Conservation (phyloP, 2,888 invertebrate species). For the Macrosoma leucophasiata region DNA sequence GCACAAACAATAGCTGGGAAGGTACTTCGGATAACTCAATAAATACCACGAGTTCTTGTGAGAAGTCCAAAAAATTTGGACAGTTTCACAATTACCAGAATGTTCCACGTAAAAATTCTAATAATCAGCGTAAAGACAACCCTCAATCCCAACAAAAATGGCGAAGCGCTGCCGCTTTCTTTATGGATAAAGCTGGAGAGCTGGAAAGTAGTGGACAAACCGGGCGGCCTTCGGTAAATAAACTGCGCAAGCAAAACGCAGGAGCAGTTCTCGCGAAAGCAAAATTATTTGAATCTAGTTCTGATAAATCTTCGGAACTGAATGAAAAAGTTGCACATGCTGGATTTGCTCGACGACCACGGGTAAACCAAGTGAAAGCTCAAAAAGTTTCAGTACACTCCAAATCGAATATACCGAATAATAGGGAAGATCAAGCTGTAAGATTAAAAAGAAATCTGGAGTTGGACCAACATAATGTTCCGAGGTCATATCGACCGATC, state of each 20-base stretch:
- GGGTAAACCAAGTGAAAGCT: constrained; percentile 42
- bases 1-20: constrained; percentile 42
- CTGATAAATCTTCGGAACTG: constrained; percentile 63
- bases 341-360: constrained; percentile 63
- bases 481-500: constrained; percentile 13
- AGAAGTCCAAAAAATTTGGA: constrained; percentile 36
- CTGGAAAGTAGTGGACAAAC: constrained; percentile 60
- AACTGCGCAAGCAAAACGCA: constrained; percentile 82
- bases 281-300: constrained; percentile 80
- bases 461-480: constrained; percentile 24
- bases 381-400: constrained; percentile 42
- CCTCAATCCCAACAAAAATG: constrained; percentile 59
- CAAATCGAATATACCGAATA: constrained; percentile 43
- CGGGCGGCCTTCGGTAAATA: constrained; percentile 83
- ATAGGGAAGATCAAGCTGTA: constrained; percentile 18
- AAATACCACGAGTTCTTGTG: constrained; percentile 34
- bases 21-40: constrained; percentile 51
- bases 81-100: constrained; percentile 44
- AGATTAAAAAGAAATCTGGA: constrained; percentile 31
- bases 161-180: constrained; percentile 74
- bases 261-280: constrained; percentile 89
- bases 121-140: constrained; percentile 38
- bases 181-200: constrained; percentile 68
- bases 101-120: constrained; percentile 33
- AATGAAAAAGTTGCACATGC: constrained; percentile 44